Evolutionary conservation across 2,888 invertebrate species (phyloP).

Genomic region (Eupeodes luniger): DNA sequence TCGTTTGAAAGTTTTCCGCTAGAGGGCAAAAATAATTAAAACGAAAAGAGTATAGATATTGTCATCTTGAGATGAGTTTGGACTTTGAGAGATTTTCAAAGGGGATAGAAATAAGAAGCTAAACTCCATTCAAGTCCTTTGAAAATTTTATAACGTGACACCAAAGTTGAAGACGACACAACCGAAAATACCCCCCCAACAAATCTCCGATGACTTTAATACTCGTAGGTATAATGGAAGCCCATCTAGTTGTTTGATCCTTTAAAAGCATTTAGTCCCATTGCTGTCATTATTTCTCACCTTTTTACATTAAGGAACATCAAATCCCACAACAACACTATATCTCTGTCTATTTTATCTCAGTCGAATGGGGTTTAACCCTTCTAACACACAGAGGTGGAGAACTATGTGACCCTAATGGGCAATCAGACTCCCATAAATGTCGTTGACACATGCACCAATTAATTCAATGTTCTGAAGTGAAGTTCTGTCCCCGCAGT

Average conservation of each 20-base stretch:
- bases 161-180: slow-evolving; percentile 26
- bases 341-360: not conserved
- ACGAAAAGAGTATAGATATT: slow-evolving; percentile 24
- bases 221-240: slow-evolving; percentile 11
- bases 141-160: slow-evolving; percentile 50
- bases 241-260: not conserved
- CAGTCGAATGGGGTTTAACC: not conserved
- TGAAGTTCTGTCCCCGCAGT: slow-evolving; percentile 25
- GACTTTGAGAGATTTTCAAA: not conserved
- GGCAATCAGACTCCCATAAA: slow-evolving; percentile 63
- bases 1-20: slow-evolving; percentile 14
- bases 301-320: slow-evolving; percentile 48
- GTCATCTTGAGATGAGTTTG: slow-evolving; percentile 16
- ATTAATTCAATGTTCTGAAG: slow-evolving; percentile 59
- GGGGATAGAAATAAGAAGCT: not conserved
- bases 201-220: slow-evolving; percentile 4
- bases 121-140: slow-evolving; percentile 25
- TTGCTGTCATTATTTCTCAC: slow-evolving; percentile 50
- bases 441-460: slow-evolving; percentile 58
- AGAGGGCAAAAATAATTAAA: slow-evolving; percentile 57
- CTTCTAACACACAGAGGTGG: not conserved
- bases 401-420: slow-evolving; percentile 30
- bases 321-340: slow-evolving; percentile 32
- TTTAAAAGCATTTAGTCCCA: slow-evolving; percentile 32
- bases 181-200: not conserved